phyloP scores from a whole-genome alignment of 1,140 invertebrate species.

The Zeugodacus cucurbitae region DNA sequence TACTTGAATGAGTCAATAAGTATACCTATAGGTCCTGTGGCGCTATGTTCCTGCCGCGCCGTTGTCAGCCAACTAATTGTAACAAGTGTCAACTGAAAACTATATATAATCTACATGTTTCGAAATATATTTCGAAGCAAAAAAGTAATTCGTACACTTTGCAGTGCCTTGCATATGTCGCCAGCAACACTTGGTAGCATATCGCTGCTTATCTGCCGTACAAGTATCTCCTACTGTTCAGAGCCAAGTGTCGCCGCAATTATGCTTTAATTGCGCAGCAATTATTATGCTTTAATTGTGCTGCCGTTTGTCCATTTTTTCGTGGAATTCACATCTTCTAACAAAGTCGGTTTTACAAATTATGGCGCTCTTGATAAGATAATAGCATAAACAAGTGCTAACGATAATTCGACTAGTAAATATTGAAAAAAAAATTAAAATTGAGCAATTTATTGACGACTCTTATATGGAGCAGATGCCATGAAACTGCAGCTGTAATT shows the following conservation, averaged over 20 bases:
- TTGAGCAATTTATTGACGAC: constrained; percentile 41
- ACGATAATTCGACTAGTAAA: not conserved
- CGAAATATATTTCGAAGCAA: not conserved
- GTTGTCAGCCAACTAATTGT: not conserved
- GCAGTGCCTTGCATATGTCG: not conserved
- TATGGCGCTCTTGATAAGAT: constrained; percentile 45
- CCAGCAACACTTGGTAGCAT: not conserved
- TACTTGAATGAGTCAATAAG: not conserved
- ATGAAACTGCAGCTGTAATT: not conserved
- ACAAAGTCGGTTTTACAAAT: constrained; percentile 46
- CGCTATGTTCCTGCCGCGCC: not conserved
- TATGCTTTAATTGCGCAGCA: constrained; percentile 20
- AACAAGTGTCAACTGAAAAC: not conserved
- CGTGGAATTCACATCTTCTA: constrained; percentile 26
- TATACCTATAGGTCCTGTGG: no score
- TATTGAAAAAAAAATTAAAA: not conserved
- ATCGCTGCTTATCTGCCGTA: not conserved
- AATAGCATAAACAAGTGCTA: not conserved
- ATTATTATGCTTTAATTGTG: not conserved
- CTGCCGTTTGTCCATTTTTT: not conserved
- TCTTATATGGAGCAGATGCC: not conserved
- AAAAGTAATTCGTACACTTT: no score
- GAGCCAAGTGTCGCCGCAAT: constrained; percentile 11
- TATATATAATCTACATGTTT: not conserved
- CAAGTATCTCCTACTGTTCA: constrained; percentile 15